Conservation (phyloP, 2,113 vertebrate genomes). For the Vidua chalybeata region DNA sequence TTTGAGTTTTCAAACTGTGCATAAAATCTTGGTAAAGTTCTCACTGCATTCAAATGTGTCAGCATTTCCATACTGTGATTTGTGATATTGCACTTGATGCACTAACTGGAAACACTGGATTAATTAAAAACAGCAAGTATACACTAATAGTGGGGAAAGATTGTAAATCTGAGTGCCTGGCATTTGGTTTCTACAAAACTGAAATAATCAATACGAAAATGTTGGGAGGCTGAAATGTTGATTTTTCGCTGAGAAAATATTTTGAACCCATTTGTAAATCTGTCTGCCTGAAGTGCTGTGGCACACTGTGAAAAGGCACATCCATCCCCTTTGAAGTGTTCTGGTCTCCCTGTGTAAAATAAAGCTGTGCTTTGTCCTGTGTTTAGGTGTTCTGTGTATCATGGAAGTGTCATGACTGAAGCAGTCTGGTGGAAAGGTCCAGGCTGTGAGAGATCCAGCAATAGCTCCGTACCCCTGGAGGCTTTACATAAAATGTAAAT, state of each 20-base stretch:
- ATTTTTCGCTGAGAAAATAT: background rate
- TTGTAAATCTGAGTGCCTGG: background rate
- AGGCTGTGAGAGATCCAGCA: background rate
- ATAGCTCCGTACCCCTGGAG: background rate
- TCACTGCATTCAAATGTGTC: background rate
- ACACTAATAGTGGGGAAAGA: background rate
- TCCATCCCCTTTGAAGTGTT: rapidly evolving
- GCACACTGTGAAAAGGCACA: background rate
- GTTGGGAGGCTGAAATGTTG: background rate
- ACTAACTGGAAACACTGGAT: background rate
- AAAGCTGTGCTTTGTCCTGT: background rate
- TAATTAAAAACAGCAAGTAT: background rate
- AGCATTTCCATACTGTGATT: background rate
- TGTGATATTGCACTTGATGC: background rate
- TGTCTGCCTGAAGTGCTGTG: background rate
- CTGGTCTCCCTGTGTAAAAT: background rate
- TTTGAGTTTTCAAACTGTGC: background rate
- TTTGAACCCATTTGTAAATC: background rate
- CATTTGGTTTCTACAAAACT: background rate
- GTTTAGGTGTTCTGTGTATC: background rate
- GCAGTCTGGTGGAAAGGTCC: background rate
- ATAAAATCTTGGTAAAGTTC: background rate
- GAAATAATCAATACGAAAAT: background rate
- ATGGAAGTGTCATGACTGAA: rapidly evolving
- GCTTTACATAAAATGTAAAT: background rate